Percentiles rank a stretch among this genome's conserved stretches.
Evolutionary conservation across 2,797 vertebrate species (phyloP).

Genomic region (Notoglanidium macrostoma): DNA sequence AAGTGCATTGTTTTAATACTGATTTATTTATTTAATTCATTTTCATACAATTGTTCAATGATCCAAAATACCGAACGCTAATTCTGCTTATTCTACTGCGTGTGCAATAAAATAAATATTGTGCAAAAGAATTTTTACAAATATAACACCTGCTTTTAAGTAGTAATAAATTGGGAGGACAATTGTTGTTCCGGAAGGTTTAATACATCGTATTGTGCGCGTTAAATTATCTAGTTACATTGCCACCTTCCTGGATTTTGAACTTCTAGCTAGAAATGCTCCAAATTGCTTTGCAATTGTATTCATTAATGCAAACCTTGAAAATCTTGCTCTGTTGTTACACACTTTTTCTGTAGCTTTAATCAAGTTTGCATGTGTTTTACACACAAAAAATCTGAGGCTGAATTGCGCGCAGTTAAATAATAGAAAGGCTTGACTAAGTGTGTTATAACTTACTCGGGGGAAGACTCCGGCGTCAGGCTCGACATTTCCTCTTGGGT

Average conservation of each 20-base stretch:
- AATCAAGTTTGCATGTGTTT: not conserved
- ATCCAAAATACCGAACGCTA: not conserved
- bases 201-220: not conserved
- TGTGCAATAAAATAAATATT: not conserved
- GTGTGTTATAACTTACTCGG: constrained; percentile 85
- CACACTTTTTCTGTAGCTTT: not conserved
- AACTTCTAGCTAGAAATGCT: not conserved
- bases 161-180: not conserved
- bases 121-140: not conserved
- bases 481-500: constrained; percentile 99
- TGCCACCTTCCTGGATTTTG: not conserved
- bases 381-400: not conserved
- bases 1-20: not conserved
- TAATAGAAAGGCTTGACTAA: not conserved
- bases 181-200: not conserved
- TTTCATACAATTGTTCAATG: not conserved
- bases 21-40: not conserved
- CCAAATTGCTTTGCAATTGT: not conserved
- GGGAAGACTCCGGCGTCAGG: constrained; percentile 96
- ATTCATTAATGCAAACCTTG: not conserved
- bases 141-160: not conserved
- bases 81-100: too few species aligned
- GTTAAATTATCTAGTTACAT: not conserved
- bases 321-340: not conserved
- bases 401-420: not conserved